phyloP scores from a whole-genome alignment of 2,888 invertebrate genomes.

The Parasteatoda lunata region DNA sequence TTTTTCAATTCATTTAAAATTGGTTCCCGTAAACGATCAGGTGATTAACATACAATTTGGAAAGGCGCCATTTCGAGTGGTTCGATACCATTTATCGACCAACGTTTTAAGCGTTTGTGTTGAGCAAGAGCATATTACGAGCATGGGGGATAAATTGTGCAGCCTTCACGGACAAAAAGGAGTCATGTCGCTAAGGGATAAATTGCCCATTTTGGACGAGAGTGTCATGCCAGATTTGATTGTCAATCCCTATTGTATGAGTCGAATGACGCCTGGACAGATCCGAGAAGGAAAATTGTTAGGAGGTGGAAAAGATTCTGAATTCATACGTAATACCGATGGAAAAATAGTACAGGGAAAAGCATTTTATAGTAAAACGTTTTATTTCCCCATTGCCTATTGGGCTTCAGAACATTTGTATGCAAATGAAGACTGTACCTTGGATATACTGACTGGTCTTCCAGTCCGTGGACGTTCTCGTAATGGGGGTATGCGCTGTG shows the following conservation, averaged over 20 bases:
- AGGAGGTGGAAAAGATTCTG: background rate
- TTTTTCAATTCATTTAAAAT: background rate
- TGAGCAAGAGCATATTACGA: conserved; percentile 11
- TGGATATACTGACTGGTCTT: background rate
- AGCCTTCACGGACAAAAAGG: conserved; percentile 34
- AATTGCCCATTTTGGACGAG: background rate
- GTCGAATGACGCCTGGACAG: conserved; percentile 5
- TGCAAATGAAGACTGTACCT: background rate
- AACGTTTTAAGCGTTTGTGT: conserved; percentile 10
- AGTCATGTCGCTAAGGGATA: background rate
- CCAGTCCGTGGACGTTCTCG: conserved; percentile 20
- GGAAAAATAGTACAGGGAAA: background rate
- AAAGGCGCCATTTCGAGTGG: conserved; percentile 20
- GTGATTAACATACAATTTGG: conserved; percentile 31
- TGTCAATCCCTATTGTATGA: conserved; percentile 10
- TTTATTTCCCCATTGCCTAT: conserved; percentile 24
- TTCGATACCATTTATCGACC: background rate
- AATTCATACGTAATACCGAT: background rate
- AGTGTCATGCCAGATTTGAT: background rate
- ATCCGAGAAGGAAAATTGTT: background rate
- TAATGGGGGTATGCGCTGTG: conserved; percentile 17
- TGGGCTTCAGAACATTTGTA: conserved; percentile 12
- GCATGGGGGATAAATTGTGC: conserved; percentile 41
- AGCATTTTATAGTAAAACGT: background rate
- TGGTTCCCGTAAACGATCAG: background rate